A percentile compares a stretch with the other conserved stretches of the same genome.
Evolutionary conservation across 1,140 invertebrate species (phyloP).

Genomic region (Cydia splendana): DNA sequence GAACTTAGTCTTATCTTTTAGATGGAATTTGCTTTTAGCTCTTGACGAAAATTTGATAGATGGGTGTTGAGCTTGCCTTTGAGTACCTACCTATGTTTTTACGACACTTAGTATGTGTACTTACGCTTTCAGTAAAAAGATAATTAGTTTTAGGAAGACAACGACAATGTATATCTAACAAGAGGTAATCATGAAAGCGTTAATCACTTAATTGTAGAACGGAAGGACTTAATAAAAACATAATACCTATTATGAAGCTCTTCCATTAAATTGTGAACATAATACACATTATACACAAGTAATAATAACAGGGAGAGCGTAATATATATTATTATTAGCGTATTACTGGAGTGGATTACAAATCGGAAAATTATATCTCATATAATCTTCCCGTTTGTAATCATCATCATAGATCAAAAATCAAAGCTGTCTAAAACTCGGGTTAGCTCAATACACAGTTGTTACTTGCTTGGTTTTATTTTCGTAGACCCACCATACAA

Average conservation of each 20-base stretch:
- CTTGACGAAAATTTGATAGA: background rate
- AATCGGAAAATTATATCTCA: too few species aligned
- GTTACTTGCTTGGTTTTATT: too few species aligned
- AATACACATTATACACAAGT: background rate
- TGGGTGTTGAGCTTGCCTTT: background rate
- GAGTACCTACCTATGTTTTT: background rate
- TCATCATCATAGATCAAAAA: too few species aligned
- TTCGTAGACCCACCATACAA: too few species aligned
- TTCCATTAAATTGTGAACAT: background rate
- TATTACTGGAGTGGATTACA: background rate
- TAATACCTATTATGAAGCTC: background rate
- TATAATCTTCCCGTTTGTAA: too few species aligned
- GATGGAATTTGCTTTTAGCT: background rate
- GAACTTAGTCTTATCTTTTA: background rate
- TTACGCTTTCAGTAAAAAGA: background rate
- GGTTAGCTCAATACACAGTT: too few species aligned
- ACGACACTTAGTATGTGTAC: background rate
- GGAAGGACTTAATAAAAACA: background rate
- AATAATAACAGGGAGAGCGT: background rate
- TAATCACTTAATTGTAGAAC: background rate
- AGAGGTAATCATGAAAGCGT: background rate
- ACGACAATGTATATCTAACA: background rate
- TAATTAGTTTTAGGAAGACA: background rate
- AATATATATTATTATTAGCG: too few species aligned
- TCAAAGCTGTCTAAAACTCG: too few species aligned